Evolutionary conservation across 2,888 invertebrate species (phyloP).

Genomic region (Esperia sulphurella): DNA sequence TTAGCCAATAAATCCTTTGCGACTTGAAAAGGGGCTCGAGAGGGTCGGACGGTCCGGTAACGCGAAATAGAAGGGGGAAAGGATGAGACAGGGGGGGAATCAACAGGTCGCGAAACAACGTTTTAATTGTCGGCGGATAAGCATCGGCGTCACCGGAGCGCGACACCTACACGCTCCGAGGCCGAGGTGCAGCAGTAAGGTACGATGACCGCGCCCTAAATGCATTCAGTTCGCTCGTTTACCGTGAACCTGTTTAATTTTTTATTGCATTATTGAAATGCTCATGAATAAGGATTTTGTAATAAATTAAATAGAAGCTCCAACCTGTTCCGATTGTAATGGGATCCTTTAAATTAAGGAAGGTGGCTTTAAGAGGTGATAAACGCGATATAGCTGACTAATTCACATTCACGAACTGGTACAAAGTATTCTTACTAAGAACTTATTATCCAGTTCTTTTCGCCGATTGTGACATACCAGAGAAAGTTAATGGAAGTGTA

Average conservation of each 20-base stretch:
- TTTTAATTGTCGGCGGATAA: slow-evolving; percentile 74
- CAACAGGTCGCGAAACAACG: slow-evolving; percentile 77
- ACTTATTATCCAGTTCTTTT: too few species aligned
- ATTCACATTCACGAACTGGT: neutral
- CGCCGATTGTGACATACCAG: too few species aligned
- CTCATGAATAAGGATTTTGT: slow-evolving; percentile 10
- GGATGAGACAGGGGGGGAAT: slow-evolving; percentile 38
- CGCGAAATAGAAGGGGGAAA: slow-evolving; percentile 33
- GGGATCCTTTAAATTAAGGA: slow-evolving; percentile 1
- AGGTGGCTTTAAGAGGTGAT: too few species aligned
- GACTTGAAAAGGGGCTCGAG: slow-evolving; percentile 32
- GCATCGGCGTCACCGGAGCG: slow-evolving; percentile 69
- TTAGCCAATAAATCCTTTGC: slow-evolving; percentile 37
- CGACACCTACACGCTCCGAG: slow-evolving; percentile 43
- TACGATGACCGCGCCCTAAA: slow-evolving; percentile 69
- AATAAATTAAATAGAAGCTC: slow-evolving; percentile 8
- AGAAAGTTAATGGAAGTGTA: too few species aligned
- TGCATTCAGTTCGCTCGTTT: slow-evolving; percentile 46
- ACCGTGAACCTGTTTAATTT: slow-evolving; percentile 16
- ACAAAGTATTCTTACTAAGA: too few species aligned
- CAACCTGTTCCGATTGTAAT: slow-evolving; percentile 3
- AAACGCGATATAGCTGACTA: neutral
- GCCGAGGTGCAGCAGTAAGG: slow-evolving; percentile 38
- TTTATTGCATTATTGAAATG: slow-evolving; percentile 12
- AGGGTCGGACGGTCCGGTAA: slow-evolving; percentile 40